Evolutionary conservation across 2,797 vertebrate species (phyloP).

Genomic region (Spinus olivaceus): DNA sequence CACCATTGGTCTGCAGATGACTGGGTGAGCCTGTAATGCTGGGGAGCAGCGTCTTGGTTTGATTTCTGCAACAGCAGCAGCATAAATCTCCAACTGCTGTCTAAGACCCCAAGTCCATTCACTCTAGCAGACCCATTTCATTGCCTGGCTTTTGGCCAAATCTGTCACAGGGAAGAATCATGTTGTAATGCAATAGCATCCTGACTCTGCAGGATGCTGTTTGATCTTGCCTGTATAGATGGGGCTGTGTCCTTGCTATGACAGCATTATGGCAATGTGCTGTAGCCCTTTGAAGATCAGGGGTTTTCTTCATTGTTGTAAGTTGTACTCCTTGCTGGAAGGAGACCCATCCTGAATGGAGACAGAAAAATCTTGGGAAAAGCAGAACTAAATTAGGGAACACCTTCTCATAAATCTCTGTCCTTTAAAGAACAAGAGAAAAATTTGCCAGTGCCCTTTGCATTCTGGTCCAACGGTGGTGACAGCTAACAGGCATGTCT

Average conservation of each 20-base stretch:
- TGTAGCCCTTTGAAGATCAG: constrained; percentile 14
- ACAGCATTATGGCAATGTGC: neutral
- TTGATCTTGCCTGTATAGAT: constrained; percentile 51
- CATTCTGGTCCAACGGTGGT: neutral
- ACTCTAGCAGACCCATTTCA: constrained; percentile 2
- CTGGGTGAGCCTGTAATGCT: neutral
- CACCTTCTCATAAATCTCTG: neutral
- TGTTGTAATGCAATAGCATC: constrained; percentile 52
- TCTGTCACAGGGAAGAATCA: constrained; percentile 28
- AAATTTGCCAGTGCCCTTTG: neutral
- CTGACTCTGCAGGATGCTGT: constrained; percentile 35
- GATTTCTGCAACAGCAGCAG: constrained; percentile 18
- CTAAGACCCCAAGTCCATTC: constrained; percentile 1
- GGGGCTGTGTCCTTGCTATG: neutral
- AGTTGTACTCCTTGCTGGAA: neutral
- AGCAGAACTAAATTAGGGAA: neutral
- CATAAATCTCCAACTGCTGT: constrained; percentile 41
- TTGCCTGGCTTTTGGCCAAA: constrained; percentile 40
- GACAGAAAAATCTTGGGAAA: neutral
- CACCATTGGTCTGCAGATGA: neutral
- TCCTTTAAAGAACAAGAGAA: neutral
- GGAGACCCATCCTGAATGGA: neutral
- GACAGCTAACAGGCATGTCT: neutral
- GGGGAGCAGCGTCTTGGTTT: neutral
- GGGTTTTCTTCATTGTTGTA: neutral